phyloP scores from a whole-genome alignment of 1,140 invertebrate genomes.

The Bacillus rossius region DNA sequence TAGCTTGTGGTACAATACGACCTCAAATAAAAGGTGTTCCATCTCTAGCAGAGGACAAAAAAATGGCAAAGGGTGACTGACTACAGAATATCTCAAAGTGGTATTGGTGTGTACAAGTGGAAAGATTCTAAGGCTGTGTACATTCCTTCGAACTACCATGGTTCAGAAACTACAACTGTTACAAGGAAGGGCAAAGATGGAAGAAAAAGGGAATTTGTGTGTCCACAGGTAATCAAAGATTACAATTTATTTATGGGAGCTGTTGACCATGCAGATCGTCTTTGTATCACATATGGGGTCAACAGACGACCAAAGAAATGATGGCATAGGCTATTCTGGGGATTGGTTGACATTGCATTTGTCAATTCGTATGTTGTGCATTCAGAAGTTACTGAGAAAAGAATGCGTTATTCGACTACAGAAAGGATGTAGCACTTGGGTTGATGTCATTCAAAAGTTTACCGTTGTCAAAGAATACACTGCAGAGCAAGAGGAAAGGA shows the following conservation, averaged over 20 bases:
- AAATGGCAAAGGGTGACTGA: conserved; percentile 33
- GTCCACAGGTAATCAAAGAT: conserved; percentile 22
- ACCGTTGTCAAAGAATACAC: too few relatives aligned
- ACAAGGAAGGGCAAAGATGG: too few relatives aligned
- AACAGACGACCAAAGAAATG: conserved; percentile 23
- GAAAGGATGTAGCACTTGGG: neutral
- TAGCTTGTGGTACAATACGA: conserved; percentile 12
- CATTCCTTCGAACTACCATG: conserved; percentile 38
- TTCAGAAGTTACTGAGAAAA: conserved; percentile 6
- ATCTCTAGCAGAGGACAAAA: conserved; percentile 30
- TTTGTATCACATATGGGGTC: conserved; percentile 33
- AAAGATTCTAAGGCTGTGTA: conserved; percentile 37
- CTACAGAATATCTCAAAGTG: conserved; percentile 32
- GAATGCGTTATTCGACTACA: neutral
- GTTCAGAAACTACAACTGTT: conserved; percentile 16
- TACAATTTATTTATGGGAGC: conserved; percentile 31
- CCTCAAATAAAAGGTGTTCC: conserved; percentile 23
- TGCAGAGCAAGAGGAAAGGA: too few relatives aligned
- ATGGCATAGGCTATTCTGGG: conserved; percentile 19
- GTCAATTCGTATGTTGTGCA: conserved; percentile 17
- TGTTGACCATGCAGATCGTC: conserved; percentile 31
- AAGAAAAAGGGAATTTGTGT: neutral
- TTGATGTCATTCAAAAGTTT: too few relatives aligned
- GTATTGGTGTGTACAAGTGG: conserved; percentile 37
- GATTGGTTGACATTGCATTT: conserved; percentile 19